Conservation (phyloP, 2,797 vertebrate species). For the Phalanger gymnotis region DNA sequence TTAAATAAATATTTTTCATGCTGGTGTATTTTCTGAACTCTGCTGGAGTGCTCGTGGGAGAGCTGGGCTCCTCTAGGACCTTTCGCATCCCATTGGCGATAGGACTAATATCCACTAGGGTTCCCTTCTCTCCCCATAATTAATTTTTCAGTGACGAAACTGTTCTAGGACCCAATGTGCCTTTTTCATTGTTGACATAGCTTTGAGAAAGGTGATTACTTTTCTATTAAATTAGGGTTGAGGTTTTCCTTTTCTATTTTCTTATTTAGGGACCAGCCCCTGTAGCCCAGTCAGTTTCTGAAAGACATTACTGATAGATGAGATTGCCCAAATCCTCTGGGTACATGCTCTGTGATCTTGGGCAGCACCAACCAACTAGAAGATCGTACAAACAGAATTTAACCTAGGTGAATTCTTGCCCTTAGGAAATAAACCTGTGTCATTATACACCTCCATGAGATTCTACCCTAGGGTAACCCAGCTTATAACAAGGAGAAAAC, state of each 20-base stretch:
- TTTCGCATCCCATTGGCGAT: not conserved
- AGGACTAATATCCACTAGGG: not conserved
- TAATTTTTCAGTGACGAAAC: not conserved
- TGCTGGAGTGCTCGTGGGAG: not conserved
- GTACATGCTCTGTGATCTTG: not conserved
- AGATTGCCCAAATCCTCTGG: not conserved
- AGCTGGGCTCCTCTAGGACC: not conserved
- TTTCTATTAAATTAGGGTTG: not conserved
- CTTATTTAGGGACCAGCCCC: not conserved
- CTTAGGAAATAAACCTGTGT: not conserved
- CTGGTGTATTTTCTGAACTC: not conserved
- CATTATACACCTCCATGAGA: not conserved
- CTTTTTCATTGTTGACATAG: not conserved
- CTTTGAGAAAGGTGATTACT: not conserved
- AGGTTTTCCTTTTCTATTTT: not conserved
- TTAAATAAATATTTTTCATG: not conserved
- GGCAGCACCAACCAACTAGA: not conserved
- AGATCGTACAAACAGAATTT: not conserved
- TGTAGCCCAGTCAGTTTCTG: not conserved
- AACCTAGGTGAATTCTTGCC: not conserved
- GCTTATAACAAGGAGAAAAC: not conserved
- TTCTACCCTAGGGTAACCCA: not conserved
- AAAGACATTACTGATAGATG: not conserved
- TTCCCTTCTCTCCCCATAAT: not conserved
- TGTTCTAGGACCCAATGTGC: not conserved